phyloP scores from a whole-genome alignment of 2,113 vertebrate species.

The Macheiramphus alcinus region DNA sequence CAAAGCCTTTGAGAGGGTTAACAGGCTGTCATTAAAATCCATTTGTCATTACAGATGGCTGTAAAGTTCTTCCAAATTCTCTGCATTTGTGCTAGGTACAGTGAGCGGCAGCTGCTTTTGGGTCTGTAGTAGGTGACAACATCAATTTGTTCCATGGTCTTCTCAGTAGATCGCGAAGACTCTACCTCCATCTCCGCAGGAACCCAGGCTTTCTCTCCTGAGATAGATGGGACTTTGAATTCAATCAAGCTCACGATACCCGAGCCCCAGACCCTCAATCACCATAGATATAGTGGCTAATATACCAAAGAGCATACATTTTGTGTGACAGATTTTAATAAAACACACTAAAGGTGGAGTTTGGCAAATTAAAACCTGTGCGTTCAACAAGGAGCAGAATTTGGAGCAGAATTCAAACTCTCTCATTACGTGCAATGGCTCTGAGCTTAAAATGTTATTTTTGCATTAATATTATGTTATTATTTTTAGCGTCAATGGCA shows the following conservation, averaged over 20 bases:
- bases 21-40: not conserved
- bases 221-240: not conserved
- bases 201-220: not conserved
- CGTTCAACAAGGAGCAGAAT: not conserved
- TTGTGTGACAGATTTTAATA: not conserved
- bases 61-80: not conserved
- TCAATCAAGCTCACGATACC: not conserved
- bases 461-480: not conserved
- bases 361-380: not conserved
- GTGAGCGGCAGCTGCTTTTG: not conserved
- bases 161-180: not conserved
- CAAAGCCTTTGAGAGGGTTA: not conserved
- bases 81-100: not conserved
- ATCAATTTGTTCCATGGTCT: not conserved
- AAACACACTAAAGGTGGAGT: not conserved
- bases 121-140: not conserved
- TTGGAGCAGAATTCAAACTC: not conserved
- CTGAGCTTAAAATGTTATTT: not conserved
- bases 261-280: not conserved
- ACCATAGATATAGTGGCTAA: not conserved
- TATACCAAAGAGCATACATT: not conserved
- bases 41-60: not conserved
- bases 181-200: not conserved
- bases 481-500: conserved; percentile 27
- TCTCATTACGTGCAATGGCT: not conserved